Evolutionary conservation across 2,113 vertebrate species (phyloP), one percentile per base, ranked within the genome.

Genomic region (Dromaius novaehollandiae): DNA sequence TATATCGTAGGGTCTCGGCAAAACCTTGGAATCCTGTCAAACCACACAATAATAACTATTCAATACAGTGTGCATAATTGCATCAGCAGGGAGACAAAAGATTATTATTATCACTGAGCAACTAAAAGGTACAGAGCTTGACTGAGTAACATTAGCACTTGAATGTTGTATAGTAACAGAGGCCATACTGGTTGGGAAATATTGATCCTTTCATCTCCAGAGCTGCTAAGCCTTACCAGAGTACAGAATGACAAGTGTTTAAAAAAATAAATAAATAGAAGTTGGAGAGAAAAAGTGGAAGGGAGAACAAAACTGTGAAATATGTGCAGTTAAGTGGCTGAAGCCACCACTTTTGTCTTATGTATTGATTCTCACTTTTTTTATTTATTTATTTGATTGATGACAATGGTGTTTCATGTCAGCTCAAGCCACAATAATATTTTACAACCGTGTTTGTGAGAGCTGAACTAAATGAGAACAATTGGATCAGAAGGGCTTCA

Each of bases 381-480:
- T 75, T 53, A 90, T 92, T 92, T 86, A 70, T 97, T 96, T 91
- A 85, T 97, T 96, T 92, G 96, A 98, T 97, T 95, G 98, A 97
- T 96, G 97, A 78, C 96, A 91, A 63, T 77, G 90, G 89, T 60
- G 82, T 61, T 96, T 97, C 96, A 97, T 94, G 95, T 94, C 96
- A 85, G 96, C 94, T 96, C 44, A 96, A 97, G 97, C 97, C 95
- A 90, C 95, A 94, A 87, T 92, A 93, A 95, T 95, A 94, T 98
- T 97, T 97, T 96, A 97, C 98, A 97, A 89, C 96, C 75, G 86
- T 94, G 96, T 97, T 87, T 91, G 95, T 93, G 94, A 96, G 97
- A 90, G 84, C 91, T 86, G 77, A 89, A 89, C 95, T 98, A 98
- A 99, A 98, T 98, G 97, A 97, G 95, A 98, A 97, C 97, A 98